Evolutionary conservation across 2,888 invertebrate species (phyloP).

Genomic region (Ichneumoninae sp.): DNA sequence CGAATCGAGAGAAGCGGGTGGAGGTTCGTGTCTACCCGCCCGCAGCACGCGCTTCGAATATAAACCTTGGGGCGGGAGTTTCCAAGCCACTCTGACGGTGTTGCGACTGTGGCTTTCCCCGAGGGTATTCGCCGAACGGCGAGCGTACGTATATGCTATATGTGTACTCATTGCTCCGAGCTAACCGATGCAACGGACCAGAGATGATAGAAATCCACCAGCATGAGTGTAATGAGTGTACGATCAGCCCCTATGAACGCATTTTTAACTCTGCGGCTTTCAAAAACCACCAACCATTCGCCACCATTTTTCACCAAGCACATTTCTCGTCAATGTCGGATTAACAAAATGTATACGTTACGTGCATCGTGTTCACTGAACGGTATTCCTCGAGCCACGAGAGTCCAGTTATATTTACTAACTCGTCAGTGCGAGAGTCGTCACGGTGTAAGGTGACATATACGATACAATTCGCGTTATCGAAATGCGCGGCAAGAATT

Average conservation of each 20-base stretch:
- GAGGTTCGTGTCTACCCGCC: constrained; percentile 27
- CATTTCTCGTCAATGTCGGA: too few relatives aligned
- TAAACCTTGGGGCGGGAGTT: constrained; percentile 59
- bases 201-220: constrained; percentile 34
- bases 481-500: constrained; percentile 4
- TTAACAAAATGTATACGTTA: too few relatives aligned
- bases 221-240: constrained; percentile 5
- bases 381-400: constrained; percentile 40
- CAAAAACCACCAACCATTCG: constrained; percentile 3
- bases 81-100: constrained; percentile 34
- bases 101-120: constrained; percentile 54
- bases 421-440: constrained; percentile 62
- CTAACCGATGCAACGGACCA: constrained; percentile 29
- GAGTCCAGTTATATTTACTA: constrained; percentile 73
- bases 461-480: constrained; percentile 21
- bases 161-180: constrained; percentile 26
- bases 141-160: not conserved
- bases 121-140: constrained; percentile 50
- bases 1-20: not conserved
- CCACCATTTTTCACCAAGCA: too few relatives aligned
- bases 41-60: constrained; percentile 62
- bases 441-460: constrained; percentile 63
- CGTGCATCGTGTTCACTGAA: not conserved
- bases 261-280: constrained; percentile 45
- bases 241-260: constrained; percentile 47